These are phyloP conservation scores for Emydocephalus ijimae DNA, from an alignment of 2,113 vertebrate genomes.

Conservation along the genomic window DNA sequence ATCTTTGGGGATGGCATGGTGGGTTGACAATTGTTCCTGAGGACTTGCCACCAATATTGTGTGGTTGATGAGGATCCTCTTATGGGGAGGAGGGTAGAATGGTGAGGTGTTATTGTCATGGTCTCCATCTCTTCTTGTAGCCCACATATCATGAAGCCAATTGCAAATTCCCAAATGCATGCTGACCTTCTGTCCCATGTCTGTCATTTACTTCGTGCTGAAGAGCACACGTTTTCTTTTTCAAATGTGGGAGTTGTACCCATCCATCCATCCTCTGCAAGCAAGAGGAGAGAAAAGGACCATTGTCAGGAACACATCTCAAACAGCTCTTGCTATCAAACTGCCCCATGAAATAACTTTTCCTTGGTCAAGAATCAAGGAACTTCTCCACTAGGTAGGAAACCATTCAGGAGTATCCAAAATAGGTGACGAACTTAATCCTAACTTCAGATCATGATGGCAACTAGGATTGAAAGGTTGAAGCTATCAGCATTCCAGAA, in stretches of 20 bases:
- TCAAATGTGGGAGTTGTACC: not conserved
- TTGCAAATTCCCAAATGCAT: not conserved
- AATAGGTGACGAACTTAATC: no score
- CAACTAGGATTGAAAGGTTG: no score
- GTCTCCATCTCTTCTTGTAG: not conserved
- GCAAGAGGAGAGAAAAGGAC: not conserved
- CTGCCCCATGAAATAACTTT: no score
- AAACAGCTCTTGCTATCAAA: not conserved
- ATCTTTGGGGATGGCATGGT: not conserved
- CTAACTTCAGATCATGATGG: no score
- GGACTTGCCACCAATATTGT: not conserved
- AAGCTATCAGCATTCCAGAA: no score
- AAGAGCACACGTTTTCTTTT: not conserved
- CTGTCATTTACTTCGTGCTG: not conserved
- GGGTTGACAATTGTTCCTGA: not conserved
- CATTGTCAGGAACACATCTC: not conserved
- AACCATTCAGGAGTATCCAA: no score
- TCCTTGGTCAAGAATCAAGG: not conserved
- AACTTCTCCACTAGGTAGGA: not conserved
- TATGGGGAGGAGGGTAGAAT: not conserved
- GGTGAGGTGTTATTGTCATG: not conserved
- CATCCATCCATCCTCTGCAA: not conserved
- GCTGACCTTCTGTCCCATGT: not conserved
- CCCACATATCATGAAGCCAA: not conserved
- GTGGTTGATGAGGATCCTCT: not conserved